Conservation (phyloP, 1,140 invertebrate species). For the Melitaea cinxia region DNA sequence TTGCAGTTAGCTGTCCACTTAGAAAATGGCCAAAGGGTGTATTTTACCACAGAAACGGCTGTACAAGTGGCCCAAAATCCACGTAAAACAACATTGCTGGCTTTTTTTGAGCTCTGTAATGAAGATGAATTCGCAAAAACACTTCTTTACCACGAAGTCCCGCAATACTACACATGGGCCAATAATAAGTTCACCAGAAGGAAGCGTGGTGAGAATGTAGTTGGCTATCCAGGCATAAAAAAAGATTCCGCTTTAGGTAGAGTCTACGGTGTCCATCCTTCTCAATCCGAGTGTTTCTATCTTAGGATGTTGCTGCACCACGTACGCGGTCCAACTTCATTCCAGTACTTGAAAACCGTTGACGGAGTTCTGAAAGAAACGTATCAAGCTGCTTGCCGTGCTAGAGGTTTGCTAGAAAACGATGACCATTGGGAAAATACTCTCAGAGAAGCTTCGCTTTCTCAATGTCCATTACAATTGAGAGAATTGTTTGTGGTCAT, state of each 20-base stretch:
- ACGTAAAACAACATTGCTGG: too few species aligned
- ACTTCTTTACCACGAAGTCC: too few species aligned
- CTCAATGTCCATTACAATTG: background rate
- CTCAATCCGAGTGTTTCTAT: slow-evolving; percentile 6
- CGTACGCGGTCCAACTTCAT: slow-evolving; percentile 16
- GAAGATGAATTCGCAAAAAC: too few species aligned
- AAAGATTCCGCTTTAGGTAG: slow-evolving; percentile 5
- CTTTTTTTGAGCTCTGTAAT: too few species aligned
- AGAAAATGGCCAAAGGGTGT: too few species aligned
- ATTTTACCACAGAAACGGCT: too few species aligned
- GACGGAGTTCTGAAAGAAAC: background rate
- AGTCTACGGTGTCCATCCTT: slow-evolving; percentile 18
- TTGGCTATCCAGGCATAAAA: slow-evolving; percentile 9
- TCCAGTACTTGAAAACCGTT: background rate
- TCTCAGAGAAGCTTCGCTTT: slow-evolving; percentile 20
- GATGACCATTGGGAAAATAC: slow-evolving; percentile 38
- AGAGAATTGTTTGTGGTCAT: slow-evolving; percentile 26
- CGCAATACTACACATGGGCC: too few species aligned
- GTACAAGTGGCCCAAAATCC: too few species aligned
- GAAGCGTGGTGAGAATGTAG: background rate
- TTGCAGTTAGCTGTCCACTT: too few species aligned
- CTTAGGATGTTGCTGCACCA: slow-evolving; percentile 3
- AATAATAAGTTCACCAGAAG: slow-evolving; percentile 2
- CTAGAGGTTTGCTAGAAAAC: slow-evolving; percentile 29
- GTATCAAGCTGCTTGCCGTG: slow-evolving; percentile 1